These are phyloP conservation scores for Sesamia nonagrioides DNA, from an alignment of 1,140 invertebrate species.

Conservation along the genomic window DNA sequence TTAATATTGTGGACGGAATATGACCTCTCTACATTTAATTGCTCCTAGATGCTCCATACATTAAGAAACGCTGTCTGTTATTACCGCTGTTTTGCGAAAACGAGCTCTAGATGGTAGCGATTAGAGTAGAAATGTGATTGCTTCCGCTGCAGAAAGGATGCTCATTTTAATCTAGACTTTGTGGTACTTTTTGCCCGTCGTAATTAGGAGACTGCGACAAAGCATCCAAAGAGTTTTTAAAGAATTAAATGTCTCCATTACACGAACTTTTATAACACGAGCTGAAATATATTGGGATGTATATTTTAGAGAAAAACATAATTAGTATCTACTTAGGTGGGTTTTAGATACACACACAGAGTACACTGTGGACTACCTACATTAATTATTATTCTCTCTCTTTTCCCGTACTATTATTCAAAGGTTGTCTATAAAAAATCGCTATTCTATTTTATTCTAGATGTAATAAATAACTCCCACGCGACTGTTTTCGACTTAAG, in stretches of 20 bases:
- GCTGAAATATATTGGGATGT: too few species aligned
- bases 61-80: conserved; percentile 58
- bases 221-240: conserved; percentile 65
- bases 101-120: conserved; percentile 47
- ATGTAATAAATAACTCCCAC: conserved; percentile 1
- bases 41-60: conserved; percentile 60
- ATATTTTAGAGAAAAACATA: too few species aligned
- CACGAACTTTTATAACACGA: conserved; percentile 61
- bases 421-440: too few species aligned
- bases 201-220: conserved; percentile 71
- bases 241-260: conserved; percentile 78
- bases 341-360: too few species aligned
- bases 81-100: conserved; percentile 46
- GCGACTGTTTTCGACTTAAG: background rate
- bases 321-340: background rate
- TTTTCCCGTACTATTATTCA: too few species aligned
- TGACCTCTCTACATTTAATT: conserved; percentile 70
- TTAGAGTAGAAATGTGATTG: conserved; percentile 55
- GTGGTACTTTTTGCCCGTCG: conserved; percentile 66
- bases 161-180: conserved; percentile 70
- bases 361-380: too few species aligned
- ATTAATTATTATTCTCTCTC: too few species aligned
- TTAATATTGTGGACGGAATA: conserved; percentile 57
- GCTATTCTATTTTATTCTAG: too few species aligned
- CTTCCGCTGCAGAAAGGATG: conserved; percentile 19